A percentile compares a stretch with the other conserved stretches of the same genome.
phyloP scores from a whole-genome alignment of 2,888 invertebrate species.

The Drosophila macrospina region DNA sequence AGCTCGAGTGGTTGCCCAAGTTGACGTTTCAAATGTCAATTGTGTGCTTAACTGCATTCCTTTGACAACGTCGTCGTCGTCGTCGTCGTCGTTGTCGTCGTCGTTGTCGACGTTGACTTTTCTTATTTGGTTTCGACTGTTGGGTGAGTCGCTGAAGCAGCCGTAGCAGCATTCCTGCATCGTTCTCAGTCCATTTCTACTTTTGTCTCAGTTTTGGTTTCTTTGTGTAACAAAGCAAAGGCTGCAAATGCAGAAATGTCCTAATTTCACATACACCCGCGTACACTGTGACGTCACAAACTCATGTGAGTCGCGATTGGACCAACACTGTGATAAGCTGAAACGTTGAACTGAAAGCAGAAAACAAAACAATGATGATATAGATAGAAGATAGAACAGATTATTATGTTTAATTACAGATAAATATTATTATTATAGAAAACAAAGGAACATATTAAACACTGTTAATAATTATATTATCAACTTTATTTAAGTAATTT shows the following conservation, averaged over 20 bases:
- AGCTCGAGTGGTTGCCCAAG: conserved; percentile 78
- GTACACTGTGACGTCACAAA: neutral
- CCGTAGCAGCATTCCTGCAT: conserved; percentile 39
- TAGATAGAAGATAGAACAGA: too few species aligned
- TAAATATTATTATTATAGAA: too few species aligned
- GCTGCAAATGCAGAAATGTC: conserved; percentile 24
- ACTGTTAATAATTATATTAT: too few species aligned
- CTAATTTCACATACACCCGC: conserved; percentile 20
- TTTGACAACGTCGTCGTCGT: conserved; percentile 61
- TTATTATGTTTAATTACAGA: too few species aligned
- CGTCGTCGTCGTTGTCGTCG: conserved; percentile 7
- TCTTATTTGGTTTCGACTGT: conserved; percentile 62
- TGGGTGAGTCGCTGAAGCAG: conserved; percentile 45
- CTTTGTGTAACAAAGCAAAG: conserved; percentile 54
- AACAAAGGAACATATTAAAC: too few species aligned
- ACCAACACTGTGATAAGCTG: too few species aligned
- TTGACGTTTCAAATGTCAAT: conserved; percentile 84
- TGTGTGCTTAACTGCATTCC: conserved; percentile 83
- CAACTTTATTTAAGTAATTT: neutral
- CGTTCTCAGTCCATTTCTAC: conserved; percentile 13
- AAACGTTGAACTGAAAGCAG: too few species aligned
- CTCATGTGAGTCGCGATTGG: too few species aligned
- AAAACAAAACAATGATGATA: too few species aligned
- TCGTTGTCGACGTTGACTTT: conserved; percentile 47
- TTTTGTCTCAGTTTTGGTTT: conserved; percentile 67